Evolutionary conservation across 1,140 invertebrate genomes (phyloP).

Genomic region (Hyphantria cunea): DNA sequence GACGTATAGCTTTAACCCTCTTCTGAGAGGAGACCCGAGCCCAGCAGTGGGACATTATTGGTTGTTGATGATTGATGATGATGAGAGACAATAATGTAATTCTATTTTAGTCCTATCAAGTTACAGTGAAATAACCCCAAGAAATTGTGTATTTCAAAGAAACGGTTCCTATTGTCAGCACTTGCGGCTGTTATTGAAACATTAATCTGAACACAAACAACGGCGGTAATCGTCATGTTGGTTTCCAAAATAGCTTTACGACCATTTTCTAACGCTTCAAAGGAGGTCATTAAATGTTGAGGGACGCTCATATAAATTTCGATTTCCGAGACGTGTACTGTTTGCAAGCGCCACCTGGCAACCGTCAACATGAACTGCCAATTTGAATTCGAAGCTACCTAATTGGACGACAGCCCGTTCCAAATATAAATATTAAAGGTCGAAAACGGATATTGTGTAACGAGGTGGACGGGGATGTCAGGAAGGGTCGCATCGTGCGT

Average conservation of each 20-base stretch:
- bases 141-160: too few species aligned
- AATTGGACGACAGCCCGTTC: slow-evolving; percentile 64
- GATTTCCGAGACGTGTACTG: slow-evolving; percentile 46
- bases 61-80: too few species aligned
- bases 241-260: slow-evolving; percentile 60
- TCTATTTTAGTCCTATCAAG: too few species aligned
- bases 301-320: slow-evolving; percentile 51
- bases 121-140: too few species aligned
- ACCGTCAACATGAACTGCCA: slow-evolving; percentile 70
- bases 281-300: slow-evolving; percentile 71
- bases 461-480: slow-evolving; percentile 25
- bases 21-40: too few species aligned
- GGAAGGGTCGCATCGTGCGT: slow-evolving; percentile 19
- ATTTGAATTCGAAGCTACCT: slow-evolving; percentile 62
- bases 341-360: slow-evolving; percentile 55
- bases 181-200: slow-evolving; percentile 60
- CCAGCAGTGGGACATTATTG: too few species aligned
- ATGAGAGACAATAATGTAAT: too few species aligned
- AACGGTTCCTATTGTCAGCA: slow-evolving; percentile 18
- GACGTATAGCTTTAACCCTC: too few species aligned
- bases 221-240: slow-evolving; percentile 41
- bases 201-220: slow-evolving; percentile 48
- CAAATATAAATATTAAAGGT: slow-evolving; percentile 59
- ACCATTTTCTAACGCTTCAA: slow-evolving; percentile 74
- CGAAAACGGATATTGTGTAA: slow-evolving; percentile 45